Evolutionary conservation across 2,113 vertebrate species (phyloP), one percentile per base, ranked within the genome.

Genomic region (Casuarius casuarius): DNA sequence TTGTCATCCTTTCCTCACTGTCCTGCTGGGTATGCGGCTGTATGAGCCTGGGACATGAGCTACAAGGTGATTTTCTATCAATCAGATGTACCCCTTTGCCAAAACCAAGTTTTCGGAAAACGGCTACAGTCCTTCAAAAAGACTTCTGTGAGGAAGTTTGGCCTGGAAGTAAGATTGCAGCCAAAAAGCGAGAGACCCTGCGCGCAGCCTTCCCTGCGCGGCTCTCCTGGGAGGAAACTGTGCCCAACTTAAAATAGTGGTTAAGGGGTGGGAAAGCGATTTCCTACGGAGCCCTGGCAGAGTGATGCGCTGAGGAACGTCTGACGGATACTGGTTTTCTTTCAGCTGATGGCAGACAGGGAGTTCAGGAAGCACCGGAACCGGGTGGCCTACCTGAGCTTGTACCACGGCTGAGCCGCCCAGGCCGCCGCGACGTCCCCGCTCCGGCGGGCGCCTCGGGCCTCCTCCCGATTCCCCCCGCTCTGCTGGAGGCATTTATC

Each of bases 311-410:
- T 83, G 49, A 48, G 35, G 48, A 18, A 18, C 38, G 5, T 21
- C 31, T 71, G 42, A 68, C 2, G 0, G n/a, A 42, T 26, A 61
- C 33, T 44, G 6, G 22, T 62, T 78, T 71, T 65, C 59, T 90
- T 96, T 85, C 94, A 99, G 98, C 87, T 99, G n/a, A 67, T 95
- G 26, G 59, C 91, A 38, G 98, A 99, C 86, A 98, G 86, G 95
- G 98, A 98, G 19, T 98, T 98, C 44, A 63, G 44, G 72, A 99
- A 98, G 76, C 95, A 98, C 33, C 98, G 96, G 91, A 97, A 96
- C 89, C 97, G 97, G 42, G 28, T 98, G 85, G 98, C 98, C 51
- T 99, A 99, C 84, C 81, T 98, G 92, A 96, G 96, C 19, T 44
- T 98, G 9, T 97, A 96, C 81, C 94, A 97, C 33, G 38, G 51